Conservation (phyloP, 2,113 vertebrate genomes). For the Ictidomys tridecemlineatus region DNA sequence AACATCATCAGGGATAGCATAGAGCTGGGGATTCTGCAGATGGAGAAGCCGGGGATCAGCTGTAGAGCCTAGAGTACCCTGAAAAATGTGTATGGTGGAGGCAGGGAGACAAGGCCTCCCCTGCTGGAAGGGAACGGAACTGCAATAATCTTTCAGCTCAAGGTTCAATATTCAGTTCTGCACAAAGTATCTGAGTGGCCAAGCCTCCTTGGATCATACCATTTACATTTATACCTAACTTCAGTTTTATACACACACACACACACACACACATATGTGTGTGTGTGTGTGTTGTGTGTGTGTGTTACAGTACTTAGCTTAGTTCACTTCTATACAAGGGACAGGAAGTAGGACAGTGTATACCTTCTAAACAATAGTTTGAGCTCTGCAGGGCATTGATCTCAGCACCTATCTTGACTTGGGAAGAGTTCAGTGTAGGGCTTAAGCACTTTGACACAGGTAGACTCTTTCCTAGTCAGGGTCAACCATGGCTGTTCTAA, state of each 20-base stretch:
- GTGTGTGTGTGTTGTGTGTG: too few species aligned
- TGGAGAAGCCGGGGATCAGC: background rate
- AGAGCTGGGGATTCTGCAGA: background rate
- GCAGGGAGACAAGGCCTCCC: background rate
- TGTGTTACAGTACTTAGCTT: background rate
- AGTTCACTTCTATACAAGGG: background rate
- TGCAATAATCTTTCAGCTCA: background rate
- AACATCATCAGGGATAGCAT: background rate
- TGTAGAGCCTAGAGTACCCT: background rate
- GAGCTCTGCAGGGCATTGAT: background rate
- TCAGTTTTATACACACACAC: too few species aligned
- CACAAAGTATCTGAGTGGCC: background rate
- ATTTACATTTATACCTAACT: background rate
- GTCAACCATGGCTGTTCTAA: background rate
- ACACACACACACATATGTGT: too few species aligned
- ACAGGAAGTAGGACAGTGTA: background rate
- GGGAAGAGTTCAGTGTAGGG: background rate
- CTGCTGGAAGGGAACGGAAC: background rate
- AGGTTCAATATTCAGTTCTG: background rate
- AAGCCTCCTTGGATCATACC: background rate
- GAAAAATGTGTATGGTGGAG: background rate
- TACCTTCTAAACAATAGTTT: background rate
- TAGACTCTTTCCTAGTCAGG: background rate
- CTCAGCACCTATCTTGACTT: background rate
- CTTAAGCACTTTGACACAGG: background rate